Percentiles rank a stretch among this genome's conserved stretches.
phyloP scores from a whole-genome alignment of 2,113 vertebrate genomes.

The Oryzias celebensis region DNA sequence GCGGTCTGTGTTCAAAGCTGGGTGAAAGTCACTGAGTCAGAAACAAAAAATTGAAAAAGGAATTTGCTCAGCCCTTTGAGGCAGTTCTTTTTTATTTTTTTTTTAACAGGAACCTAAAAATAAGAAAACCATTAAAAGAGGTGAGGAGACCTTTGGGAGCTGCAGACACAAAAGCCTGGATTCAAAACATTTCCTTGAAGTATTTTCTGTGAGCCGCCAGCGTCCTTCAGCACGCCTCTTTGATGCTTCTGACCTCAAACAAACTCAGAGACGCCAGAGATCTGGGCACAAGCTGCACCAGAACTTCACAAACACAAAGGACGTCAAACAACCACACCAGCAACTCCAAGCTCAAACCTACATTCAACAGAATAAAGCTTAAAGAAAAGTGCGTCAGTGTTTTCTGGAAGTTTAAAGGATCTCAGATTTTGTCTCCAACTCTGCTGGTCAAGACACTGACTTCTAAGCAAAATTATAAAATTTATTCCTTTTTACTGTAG shows the following conservation, averaged over 20 bases:
- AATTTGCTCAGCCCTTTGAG: not conserved
- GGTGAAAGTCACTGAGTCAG: not conserved
- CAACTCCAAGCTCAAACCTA: too few species aligned
- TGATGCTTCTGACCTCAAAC: constrained; percentile 1
- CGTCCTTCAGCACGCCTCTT: constrained; percentile 5
- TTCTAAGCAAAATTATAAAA: too few species aligned
- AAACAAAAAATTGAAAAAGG: not conserved
- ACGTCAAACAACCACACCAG: not conserved
- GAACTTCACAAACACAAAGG: not conserved
- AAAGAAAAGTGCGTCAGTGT: too few species aligned
- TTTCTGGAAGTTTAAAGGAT: too few species aligned
- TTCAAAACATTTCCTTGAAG: constrained; percentile 6
- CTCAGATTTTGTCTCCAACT: too few species aligned
- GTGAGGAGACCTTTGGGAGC: not conserved
- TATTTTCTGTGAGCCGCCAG: not conserved
- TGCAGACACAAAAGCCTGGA: constrained; percentile 11
- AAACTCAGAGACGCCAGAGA: not conserved
- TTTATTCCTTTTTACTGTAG: too few species aligned
- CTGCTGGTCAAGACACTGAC: too few species aligned
- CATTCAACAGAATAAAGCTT: too few species aligned
- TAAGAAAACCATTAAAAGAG: not conserved
- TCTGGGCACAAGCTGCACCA: not conserved
- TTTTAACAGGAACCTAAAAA: not conserved
- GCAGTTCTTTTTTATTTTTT: too few species aligned
- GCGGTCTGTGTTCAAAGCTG: not conserved